Base-by-base conservation (phyloP, 2,888 invertebrate species). In the Drosophila borealis region DNA sequence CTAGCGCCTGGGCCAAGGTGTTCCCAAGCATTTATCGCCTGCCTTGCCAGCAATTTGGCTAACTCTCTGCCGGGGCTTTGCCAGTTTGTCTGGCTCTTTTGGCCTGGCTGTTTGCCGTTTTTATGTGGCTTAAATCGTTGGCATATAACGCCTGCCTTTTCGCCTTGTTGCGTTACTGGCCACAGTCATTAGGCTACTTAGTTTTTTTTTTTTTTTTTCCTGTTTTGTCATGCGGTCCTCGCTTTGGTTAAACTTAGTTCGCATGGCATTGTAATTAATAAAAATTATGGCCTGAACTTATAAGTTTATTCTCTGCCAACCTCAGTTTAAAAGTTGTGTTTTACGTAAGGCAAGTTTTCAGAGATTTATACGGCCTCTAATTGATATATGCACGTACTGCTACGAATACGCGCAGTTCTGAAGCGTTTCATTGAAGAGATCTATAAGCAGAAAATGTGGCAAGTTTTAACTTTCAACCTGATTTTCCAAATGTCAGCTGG, bases 241-340 rank as follows among this genome's bases (percentile, higher is more conserved):
- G 56, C 59, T 80, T 77, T 53, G 66, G 68, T 79, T 70, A 73
- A 61, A 65, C 62, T 73, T 70, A 69, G 62, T 78, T 82, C 83
- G 73, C 72, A 86, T 71, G 68, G 70, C 77, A 59, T 67, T 77
- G 74, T 74, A 85, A 85, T 89, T 85, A 83, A 71, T 83, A 77
- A 64, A 80, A 81, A 88, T 70, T 55, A 74, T 77, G 69, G 54
- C 55, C 61, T 19, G 33, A 59, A 63, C 45, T 59, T 78, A 45
- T 17, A 36, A 46, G 41, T 9, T 44, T 36, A 19, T 34, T 61
- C 10, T 34, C 57, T 13, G 39, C 8, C 42, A 61, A 45, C 29
- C 50, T 14, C 57, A 55, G 61, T 46, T 64, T 67, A 59, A 74
- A 70, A 63, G 67, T 65, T 48, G 13, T 48, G 62, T 62, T 78